These are phyloP conservation scores for Chaitophorus viminalis DNA, from an alignment of 2,888 invertebrate species.

Conservation along the genomic window DNA sequence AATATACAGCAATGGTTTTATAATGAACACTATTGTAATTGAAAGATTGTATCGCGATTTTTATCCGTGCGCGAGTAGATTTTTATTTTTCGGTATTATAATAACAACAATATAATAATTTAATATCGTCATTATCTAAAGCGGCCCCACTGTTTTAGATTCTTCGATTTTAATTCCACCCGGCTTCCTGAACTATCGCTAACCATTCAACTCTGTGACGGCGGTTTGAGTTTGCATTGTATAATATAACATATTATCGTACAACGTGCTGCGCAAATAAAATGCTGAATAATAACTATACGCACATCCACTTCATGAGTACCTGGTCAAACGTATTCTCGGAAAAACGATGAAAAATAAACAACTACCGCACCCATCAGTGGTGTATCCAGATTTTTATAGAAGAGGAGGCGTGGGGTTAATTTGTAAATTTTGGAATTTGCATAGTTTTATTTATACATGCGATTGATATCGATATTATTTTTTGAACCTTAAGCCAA, in stretches of 20 bases:
- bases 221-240: not conserved
- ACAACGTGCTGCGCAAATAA: conserved; percentile 6
- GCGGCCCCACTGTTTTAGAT: not conserved
- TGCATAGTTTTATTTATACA: too few relatives aligned
- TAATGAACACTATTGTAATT: not conserved
- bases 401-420: too few relatives aligned
- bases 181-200: conserved; percentile 14
- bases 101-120: not conserved
- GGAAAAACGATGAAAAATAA: not conserved
- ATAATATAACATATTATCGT: not conserved
- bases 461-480: too few relatives aligned
- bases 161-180: conserved; percentile 10
- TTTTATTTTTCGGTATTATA: conserved; percentile 1
- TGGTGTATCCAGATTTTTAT: too few relatives aligned
- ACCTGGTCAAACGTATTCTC: not conserved
- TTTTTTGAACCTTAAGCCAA: too few relatives aligned
- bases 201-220: not conserved
- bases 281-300: too few relatives aligned
- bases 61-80: not conserved
- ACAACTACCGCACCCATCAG: not conserved
- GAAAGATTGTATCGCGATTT: not conserved
- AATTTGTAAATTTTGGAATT: too few relatives aligned
- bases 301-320: too few relatives aligned
- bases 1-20: not conserved
- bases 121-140: not conserved